These are phyloP conservation scores for Anhinga anhinga DNA, from an alignment of 2,113 vertebrate species.

Conservation along the genomic window DNA sequence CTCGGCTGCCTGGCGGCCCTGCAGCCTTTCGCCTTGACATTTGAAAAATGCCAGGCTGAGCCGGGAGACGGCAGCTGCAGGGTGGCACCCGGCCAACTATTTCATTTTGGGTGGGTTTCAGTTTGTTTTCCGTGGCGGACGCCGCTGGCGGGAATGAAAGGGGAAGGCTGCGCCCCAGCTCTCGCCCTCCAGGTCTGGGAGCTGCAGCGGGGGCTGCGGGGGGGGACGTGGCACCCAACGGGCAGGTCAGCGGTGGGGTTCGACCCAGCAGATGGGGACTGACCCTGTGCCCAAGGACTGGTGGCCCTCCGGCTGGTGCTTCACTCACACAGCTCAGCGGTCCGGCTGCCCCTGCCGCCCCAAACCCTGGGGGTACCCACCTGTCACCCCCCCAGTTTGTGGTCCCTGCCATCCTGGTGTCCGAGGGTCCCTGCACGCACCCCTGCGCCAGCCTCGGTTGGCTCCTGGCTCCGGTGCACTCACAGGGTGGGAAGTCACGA, in stretches of 20 bases:
- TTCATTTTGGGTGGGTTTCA: constrained; percentile 36
- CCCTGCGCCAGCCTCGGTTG: fast-evolving
- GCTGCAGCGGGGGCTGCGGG: background rate
- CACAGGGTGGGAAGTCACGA: fast-evolving
- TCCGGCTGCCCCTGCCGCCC: background rate
- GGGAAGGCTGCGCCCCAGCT: background rate
- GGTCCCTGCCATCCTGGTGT: background rate
- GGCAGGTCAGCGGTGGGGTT: background rate
- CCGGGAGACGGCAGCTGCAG: constrained; percentile 57
- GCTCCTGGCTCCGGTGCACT: fast-evolving
- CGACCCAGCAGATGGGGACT: fast-evolving
- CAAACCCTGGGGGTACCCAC: fast-evolving
- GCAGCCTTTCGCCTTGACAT: constrained; percentile 45
- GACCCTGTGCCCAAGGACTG: fast-evolving
- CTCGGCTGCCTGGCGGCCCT: background rate
- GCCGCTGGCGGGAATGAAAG: background rate
- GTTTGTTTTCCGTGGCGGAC: background rate
- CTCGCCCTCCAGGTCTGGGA: background rate
- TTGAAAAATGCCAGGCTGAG: constrained; percentile 63
- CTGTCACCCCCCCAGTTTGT: no score
- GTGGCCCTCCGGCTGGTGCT: background rate
- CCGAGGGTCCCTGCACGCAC: fast-evolving
- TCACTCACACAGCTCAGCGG: fast-evolving
- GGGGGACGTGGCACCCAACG: background rate
- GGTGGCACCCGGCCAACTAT: constrained; percentile 53